These are phyloP conservation scores for Grapholita molesta DNA, from an alignment of 1,140 invertebrate genomes.

Conservation along the genomic window DNA sequence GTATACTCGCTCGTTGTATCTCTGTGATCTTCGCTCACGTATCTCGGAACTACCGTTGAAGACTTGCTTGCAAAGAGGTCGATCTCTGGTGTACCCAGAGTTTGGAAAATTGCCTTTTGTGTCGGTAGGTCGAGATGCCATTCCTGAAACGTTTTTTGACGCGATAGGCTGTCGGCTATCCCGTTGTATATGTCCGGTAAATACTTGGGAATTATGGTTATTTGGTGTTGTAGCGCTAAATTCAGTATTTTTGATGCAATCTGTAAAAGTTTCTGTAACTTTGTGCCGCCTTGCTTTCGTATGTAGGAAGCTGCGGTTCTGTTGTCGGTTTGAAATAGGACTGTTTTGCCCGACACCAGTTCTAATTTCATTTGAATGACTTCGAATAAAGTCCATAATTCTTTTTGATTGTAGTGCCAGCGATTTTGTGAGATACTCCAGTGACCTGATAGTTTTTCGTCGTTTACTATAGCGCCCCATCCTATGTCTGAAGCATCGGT, in stretches of 20 bases:
- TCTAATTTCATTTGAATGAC: not conserved
- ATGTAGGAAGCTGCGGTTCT: no score
- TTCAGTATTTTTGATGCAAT: constrained; percentile 20
- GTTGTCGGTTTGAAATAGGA: constrained; percentile 27
- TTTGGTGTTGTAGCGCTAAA: constrained; percentile 26
- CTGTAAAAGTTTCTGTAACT: not conserved
- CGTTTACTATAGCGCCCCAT: constrained; percentile 23
- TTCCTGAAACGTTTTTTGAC: constrained; percentile 26
- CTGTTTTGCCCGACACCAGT: not conserved
- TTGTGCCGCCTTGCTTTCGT: not conserved
- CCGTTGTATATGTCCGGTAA: constrained; percentile 33
- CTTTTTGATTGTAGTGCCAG: constrained; percentile 30
- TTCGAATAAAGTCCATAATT: constrained; percentile 15
- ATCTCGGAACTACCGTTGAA: constrained; percentile 25
- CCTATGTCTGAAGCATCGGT: constrained; percentile 25
- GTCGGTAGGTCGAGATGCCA: constrained; percentile 30
- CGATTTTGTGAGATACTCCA: constrained; percentile 17
- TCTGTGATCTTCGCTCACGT: constrained; percentile 28
- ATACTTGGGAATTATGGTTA: constrained; percentile 26
- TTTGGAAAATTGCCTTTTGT: constrained; percentile 24
- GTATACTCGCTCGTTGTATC: constrained; percentile 29
- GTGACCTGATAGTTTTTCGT: not conserved
- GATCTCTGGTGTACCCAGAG: constrained; percentile 30
- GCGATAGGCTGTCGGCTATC: constrained; percentile 33
- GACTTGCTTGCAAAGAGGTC: constrained; percentile 33